phyloP scores from a whole-genome alignment of 2,888 invertebrate species.

The Choristoneura rosaceana region DNA sequence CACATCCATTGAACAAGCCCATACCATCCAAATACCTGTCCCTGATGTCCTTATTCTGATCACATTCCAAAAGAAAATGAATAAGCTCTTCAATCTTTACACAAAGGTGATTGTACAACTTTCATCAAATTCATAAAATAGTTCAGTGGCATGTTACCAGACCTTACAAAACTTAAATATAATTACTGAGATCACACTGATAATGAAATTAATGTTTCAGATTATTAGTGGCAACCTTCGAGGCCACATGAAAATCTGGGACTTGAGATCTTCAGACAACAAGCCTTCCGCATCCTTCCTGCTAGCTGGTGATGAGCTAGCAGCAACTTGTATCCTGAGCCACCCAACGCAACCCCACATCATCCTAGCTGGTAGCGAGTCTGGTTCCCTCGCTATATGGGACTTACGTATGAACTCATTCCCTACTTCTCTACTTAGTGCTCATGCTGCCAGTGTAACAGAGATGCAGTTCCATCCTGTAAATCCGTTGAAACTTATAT shows the following conservation, averaged over 20 bases:
- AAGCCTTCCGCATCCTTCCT: slow-evolving; percentile 89
- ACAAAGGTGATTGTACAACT: no score
- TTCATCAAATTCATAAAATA: no score
- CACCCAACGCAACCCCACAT: slow-evolving; percentile 96
- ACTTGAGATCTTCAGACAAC: slow-evolving; percentile 88
- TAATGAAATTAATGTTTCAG: slow-evolving; percentile 61
- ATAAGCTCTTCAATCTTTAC: no score
- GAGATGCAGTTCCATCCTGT: slow-evolving; percentile 95
- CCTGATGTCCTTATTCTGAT: no score
- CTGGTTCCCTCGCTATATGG: slow-evolving; percentile 95
- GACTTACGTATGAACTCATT: slow-evolving; percentile 93
- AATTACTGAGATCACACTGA: background rate
- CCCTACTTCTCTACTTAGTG: slow-evolving; percentile 93
- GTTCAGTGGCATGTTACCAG: no score
- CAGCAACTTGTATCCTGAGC: slow-evolving; percentile 90
- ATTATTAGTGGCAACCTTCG: slow-evolving; percentile 94
- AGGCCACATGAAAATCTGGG: slow-evolving; percentile 96
- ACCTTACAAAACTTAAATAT: no score
- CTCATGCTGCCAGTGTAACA: slow-evolving; percentile 90
- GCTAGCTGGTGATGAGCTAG: slow-evolving; percentile 90
- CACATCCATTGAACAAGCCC: no score
- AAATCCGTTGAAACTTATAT: slow-evolving; percentile 93
- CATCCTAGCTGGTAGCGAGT: slow-evolving; percentile 92
- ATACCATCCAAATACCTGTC: no score
- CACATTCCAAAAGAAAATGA: no score